Evolutionary conservation across 2,797 vertebrate species (phyloP).

Genomic region (Enteromius unitaeniatus): DNA sequence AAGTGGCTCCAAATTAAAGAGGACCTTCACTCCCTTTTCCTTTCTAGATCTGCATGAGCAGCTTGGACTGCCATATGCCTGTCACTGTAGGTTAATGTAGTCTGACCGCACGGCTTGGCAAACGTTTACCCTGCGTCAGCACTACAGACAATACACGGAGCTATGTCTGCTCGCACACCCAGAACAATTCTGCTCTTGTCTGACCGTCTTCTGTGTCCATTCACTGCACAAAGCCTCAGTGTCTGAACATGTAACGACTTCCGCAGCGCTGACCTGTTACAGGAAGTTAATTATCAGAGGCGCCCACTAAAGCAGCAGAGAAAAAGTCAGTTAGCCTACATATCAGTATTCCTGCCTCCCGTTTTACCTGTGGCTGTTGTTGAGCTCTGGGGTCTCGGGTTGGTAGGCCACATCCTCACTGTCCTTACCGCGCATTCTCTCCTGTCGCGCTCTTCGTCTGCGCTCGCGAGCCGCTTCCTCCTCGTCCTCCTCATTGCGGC

Average conservation of each 20-base stretch:
- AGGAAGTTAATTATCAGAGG: constrained; percentile 52
- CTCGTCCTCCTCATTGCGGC: constrained; percentile 90
- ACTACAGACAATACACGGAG: constrained; percentile 69
- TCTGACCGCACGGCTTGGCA: constrained; percentile 72
- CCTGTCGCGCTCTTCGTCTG: constrained; percentile 92
- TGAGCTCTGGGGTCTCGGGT: constrained; percentile 79
- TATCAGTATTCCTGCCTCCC: neutral
- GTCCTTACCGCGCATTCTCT: constrained; percentile 85
- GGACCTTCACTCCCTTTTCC: neutral
- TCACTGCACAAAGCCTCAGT: constrained; percentile 71
- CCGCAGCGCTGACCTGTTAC: constrained; percentile 53
- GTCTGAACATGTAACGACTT: constrained; percentile 66
- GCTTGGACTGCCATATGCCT: neutral
- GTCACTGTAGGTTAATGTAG: constrained; percentile 60
- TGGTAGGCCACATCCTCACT: constrained; percentile 81
- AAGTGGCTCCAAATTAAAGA: neutral
- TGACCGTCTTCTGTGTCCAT: constrained; percentile 55
- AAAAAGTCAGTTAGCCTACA: neutral
- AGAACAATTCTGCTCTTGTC: constrained; percentile 70
- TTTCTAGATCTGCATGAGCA: neutral
- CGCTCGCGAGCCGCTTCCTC: constrained; percentile 94
- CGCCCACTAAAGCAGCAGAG: constrained; percentile 13
- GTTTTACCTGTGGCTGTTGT: constrained; percentile 88
- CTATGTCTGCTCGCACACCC: constrained; percentile 58
- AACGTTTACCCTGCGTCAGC: constrained; percentile 69